Evolutionary conservation across 2,797 vertebrate genomes (phyloP), one percentile per base, ranked within the genome.

Genomic region (Holocentrus rufus): DNA sequence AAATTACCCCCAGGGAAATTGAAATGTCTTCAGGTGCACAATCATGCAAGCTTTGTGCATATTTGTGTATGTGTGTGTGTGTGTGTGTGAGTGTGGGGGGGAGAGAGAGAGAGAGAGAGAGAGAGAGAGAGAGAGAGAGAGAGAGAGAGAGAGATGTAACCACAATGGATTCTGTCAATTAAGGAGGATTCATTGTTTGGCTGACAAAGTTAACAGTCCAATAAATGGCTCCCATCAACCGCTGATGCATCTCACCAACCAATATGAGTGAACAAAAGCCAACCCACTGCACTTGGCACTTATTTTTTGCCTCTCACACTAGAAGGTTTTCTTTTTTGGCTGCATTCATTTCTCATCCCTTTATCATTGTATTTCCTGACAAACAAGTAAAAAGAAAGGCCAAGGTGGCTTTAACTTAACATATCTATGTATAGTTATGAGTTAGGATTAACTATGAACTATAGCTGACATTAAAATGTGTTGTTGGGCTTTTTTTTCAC

Each of bases 111-210:
- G 47, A 17, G 22, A 27, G 14, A 62, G 22, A 27, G 39, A 23
- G 10, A 15, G 20, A 25, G 22, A 61, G 20, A 23, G 31, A 20
- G 6, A 20, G 9, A 20, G 34, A 42, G 9, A 54, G 5, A 54
- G 20, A 56, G n/a, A 65, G 59, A 65, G n/a, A n/a, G 54, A 65
- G 61, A 77, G 44, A 80, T 55, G 42, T 65, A 74, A 65, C 74
- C 57, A 78, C 76, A 81, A 74, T 82, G 62, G 54, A 57, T 83
- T 75, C 82, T 83, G 78, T 80, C 79, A 85, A 77, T 87, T 85
- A 75, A 60, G 53, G 50, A 78, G 60, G 68, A 86, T 62, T 68
- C 55, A 82, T 87, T 83, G 82, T 77, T 83, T 65, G 63, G 65
- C 64, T 80, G 72, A 75, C 67, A 75, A 78, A 85, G 63, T 80